Evolutionary conservation across 2,113 vertebrate genomes (phyloP).

Genomic region (Pseudopipra pipra): DNA sequence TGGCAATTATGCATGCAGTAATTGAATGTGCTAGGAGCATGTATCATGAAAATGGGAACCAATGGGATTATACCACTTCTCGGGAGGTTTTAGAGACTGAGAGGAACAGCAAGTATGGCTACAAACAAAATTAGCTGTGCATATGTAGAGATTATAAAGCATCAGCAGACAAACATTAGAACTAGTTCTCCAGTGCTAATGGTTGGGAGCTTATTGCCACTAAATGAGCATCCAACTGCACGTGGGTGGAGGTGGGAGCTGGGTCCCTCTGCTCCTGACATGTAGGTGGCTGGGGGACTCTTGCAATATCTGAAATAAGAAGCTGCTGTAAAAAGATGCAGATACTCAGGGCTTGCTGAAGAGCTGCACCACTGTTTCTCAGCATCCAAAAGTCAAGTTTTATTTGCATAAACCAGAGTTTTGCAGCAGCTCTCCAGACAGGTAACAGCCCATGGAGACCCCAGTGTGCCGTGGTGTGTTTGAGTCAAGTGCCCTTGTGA

Average conservation of each 20-base stretch:
- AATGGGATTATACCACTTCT: background rate
- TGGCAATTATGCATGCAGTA: background rate
- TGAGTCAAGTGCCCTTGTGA: background rate
- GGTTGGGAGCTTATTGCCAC: background rate
- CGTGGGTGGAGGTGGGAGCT: background rate
- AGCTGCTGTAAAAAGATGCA: background rate
- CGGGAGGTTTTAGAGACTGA: background rate
- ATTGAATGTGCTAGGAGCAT: background rate
- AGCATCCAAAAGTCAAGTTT: background rate
- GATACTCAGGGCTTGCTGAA: background rate
- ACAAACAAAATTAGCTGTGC: constrained; percentile 12
- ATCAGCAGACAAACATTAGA: background rate
- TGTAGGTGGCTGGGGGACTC: rapidly evolving
- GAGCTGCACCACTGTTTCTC: background rate
- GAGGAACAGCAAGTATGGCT: background rate
- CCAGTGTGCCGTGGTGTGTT: background rate
- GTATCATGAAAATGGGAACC: constrained; percentile 29
- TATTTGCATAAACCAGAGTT: background rate
- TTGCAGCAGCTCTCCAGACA: rapidly evolving
- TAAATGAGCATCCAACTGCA: background rate
- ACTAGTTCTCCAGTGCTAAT: background rate
- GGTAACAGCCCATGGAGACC: no score
- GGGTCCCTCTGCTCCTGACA: background rate
- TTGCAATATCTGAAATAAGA: background rate
- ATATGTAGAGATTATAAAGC: background rate